A percentile compares a stretch with the other conserved stretches of the same genome.
These are phyloP conservation scores for Acomys russatus DNA, from an alignment of 2,797 vertebrate species.

Conservation along the genomic window DNA sequence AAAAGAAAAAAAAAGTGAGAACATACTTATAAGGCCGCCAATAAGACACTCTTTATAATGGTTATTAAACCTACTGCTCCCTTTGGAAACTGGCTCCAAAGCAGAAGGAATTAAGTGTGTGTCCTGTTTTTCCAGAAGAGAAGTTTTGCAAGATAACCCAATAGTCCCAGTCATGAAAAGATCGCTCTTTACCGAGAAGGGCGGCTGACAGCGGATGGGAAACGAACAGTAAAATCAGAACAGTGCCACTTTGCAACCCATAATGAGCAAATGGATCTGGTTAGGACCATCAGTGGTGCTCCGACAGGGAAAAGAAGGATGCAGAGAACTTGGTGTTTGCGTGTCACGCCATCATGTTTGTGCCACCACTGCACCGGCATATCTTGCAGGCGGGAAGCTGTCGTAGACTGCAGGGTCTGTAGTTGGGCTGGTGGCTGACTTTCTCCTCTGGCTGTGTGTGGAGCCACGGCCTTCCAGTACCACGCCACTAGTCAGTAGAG, in stretches of 20 bases:
- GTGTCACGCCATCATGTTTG: not conserved
- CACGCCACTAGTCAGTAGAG: not conserved
- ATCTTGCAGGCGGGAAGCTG: not conserved
- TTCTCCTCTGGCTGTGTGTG: not conserved
- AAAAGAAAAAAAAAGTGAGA: not conserved
- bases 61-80: not conserved
- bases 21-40: not conserved
- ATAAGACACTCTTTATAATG: not conserved
- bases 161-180: not conserved
- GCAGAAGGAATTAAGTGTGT: not conserved
- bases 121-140: not conserved
- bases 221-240: not conserved
- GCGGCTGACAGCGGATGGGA: not conserved
- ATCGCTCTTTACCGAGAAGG: slow-evolving; percentile 10
- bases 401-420: not conserved
- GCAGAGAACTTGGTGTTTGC: not conserved
- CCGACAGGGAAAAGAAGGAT: not conserved
- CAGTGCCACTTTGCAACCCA: not conserved
- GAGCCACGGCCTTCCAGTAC: not conserved
- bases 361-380: not conserved
- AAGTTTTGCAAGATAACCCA: not conserved
- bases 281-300: not conserved
- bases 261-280: not conserved
- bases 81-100: slow-evolving; percentile 10
- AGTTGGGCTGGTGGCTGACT: not conserved